phyloP scores from a whole-genome alignment of 1,140 invertebrate species.

The Heliconius hewitsoni region DNA sequence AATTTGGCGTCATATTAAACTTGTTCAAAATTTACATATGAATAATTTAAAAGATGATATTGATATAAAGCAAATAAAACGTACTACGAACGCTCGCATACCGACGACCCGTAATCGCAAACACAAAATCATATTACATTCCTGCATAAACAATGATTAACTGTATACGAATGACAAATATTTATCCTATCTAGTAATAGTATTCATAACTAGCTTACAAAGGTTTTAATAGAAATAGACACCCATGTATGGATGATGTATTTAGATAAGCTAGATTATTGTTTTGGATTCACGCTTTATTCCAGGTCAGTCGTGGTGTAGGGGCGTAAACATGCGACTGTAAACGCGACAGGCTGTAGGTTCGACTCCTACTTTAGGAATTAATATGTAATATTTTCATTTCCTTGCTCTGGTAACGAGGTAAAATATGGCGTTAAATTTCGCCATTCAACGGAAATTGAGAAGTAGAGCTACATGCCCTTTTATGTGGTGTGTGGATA shows the following conservation, averaged over 20 bases:
- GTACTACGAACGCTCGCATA: background rate
- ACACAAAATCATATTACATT: background rate
- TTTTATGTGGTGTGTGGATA: no score
- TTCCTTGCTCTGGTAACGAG: no score
- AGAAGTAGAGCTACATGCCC: no score
- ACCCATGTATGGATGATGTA: background rate
- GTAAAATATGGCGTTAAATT: no score
- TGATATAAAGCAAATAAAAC: background rate
- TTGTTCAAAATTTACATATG: background rate
- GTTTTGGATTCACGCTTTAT: no score
- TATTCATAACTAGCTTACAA: background rate
- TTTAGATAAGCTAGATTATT: background rate
- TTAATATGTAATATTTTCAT: no score
- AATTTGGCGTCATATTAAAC: background rate
- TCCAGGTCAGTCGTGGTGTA: no score
- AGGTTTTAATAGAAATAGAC: background rate
- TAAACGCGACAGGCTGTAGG: no score
- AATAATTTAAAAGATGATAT: background rate
- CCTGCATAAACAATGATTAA: background rate
- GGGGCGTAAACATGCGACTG: no score
- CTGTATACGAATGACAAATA: background rate
- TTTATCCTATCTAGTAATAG: background rate
- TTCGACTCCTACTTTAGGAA: no score
- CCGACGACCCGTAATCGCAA: background rate
- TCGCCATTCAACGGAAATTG: no score